Conservation (phyloP, 1,140 invertebrate species). For the Rhyzopertha dominica region DNA sequence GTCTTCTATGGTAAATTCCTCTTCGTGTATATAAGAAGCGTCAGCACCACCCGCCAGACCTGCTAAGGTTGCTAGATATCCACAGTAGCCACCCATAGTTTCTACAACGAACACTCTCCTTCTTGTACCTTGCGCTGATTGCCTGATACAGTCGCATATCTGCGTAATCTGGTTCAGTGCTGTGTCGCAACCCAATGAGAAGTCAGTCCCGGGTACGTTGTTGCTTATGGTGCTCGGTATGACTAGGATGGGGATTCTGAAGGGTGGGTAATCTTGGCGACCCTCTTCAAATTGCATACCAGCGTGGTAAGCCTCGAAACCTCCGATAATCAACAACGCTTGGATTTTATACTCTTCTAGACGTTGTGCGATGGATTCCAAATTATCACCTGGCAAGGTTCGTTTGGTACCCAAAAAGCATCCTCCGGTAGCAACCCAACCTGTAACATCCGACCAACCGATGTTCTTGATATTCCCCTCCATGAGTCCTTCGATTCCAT, state of each 20-base stretch:
- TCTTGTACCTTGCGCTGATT: constrained; percentile 92
- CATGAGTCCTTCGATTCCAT: constrained; percentile 91
- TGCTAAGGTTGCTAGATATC: constrained; percentile 93
- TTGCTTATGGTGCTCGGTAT: constrained; percentile 99
- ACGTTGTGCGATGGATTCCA: constrained; percentile 72
- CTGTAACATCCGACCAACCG: constrained; percentile 62
- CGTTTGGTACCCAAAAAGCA: too few relatives aligned
- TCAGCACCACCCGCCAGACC: constrained; percentile 95
- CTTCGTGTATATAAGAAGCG: constrained; percentile 98
- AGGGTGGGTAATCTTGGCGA: constrained; percentile 74
- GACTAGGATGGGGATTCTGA: constrained; percentile 92
- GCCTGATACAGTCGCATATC: constrained; percentile 95
- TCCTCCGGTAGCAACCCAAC: too few relatives aligned
- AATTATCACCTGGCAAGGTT: constrained; percentile 71
- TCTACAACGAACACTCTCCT: constrained; percentile 95
- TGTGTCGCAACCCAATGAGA: constrained; percentile 96
- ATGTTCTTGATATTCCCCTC: constrained; percentile 80
- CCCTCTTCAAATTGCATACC: constrained; percentile 72
- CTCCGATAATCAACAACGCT: constrained; percentile 91
- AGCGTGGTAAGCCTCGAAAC: constrained; percentile 96
- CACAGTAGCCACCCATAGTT: constrained; percentile 99
- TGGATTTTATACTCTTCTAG: constrained; percentile 88
- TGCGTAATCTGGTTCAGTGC: constrained; percentile 98
- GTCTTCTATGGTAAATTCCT: constrained; percentile 92
- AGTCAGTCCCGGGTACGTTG: constrained; percentile 91